These are phyloP conservation scores for Ligdia adustata DNA, from an alignment of 2,888 invertebrate genomes.

Conservation along the genomic window DNA sequence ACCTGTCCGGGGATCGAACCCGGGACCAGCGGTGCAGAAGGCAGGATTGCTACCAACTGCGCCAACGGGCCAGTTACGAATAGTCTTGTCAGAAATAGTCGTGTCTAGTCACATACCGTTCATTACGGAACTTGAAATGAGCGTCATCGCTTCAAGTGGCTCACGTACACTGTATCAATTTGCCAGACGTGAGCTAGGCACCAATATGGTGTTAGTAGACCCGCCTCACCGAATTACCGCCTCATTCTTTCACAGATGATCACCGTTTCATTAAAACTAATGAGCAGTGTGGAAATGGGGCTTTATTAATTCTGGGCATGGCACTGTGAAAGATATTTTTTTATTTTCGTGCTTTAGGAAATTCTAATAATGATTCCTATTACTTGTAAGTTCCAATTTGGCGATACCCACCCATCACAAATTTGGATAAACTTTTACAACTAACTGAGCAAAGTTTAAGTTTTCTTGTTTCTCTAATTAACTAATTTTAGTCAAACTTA, in stretches of 20 bases:
- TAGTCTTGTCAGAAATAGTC: conserved; percentile 1
- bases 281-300: conserved; percentile 41
- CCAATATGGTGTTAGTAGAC: conserved; percentile 47
- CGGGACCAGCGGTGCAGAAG: no score
- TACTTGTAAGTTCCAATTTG: no score
- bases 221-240: conserved; percentile 47
- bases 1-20: no score
- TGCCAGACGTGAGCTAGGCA: conserved; percentile 59
- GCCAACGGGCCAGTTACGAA: no score
- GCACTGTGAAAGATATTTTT: not conserved
- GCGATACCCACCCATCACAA: no score
- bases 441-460: no score
- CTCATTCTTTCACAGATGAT: conserved; percentile 59
- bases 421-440: no score
- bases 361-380: no score
- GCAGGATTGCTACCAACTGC: no score
- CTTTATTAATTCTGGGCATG: conserved; percentile 37
- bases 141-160: conserved; percentile 61
- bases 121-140: conserved; percentile 57
- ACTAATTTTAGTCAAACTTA: no score
- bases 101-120: conserved; percentile 28
- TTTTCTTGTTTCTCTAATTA: no score
- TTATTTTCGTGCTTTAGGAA: not conserved
- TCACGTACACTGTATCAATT: conserved; percentile 72
- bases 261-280: conserved; percentile 57